Evolutionary conservation across 2,888 invertebrate genomes (phyloP), one percentile per base, ranked within the genome.

Genomic region (Hypomecis atomaria): DNA sequence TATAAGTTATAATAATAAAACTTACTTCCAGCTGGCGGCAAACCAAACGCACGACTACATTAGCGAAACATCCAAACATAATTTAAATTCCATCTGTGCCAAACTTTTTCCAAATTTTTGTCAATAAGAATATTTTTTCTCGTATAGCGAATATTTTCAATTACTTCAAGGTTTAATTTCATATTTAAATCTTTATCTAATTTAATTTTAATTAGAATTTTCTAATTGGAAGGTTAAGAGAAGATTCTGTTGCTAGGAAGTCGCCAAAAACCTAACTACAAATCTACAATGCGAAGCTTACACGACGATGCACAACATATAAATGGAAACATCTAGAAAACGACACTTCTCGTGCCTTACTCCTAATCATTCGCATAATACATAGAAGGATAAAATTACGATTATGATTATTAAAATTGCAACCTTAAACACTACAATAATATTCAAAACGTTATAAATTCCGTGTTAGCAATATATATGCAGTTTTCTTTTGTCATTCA

Each of bases 171-270:
- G 71, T 80, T 81, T 79, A 83, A 84, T 87, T 84, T 86, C 78
- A 84, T 78, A 83, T 81, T 52, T 84, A 77, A 57, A 76, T 74
- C 80, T 84, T 86, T 85, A 81, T 79, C 78, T 86, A 86, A 78
- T 78, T 82, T 82, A 77, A 60, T 74, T 78, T 77, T 78, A 74
- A 77, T 84, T 81, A 82, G 83, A 89, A 85, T 77, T 76, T 77
- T 83, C 88, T 89, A 90, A 88, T 78, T 91, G 91, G 91, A 91
- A 91, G 91, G 84, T 86, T 81, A 79, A 79, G 82, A 90, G 89
- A 89, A 90, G 89, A 87, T 85, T 87, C 81, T 78, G 85, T 89
- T 88, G 84, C 86, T 89, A 89, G 92, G 91, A 91, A 91, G 92
- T 89, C 84, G 88, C 88, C 85, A 57, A 83, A 82, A 87, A 87